phyloP scores from a whole-genome alignment of 2,113 vertebrate species.

The Amphiprion ocellaris region DNA sequence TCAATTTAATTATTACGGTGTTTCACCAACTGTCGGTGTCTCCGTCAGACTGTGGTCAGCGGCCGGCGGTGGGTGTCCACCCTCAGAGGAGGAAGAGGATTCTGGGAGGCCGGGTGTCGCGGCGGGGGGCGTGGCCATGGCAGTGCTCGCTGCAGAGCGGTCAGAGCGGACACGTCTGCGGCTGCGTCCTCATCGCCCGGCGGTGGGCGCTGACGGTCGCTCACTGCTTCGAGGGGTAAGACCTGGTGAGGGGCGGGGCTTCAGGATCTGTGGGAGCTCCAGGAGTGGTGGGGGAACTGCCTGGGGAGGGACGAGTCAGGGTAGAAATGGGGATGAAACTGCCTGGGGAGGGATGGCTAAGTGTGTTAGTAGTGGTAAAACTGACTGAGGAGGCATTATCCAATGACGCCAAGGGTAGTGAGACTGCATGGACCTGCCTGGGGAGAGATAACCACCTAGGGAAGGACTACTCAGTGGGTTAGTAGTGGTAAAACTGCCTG shows the following conservation, averaged over 20 bases:
- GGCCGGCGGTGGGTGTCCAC: not conserved
- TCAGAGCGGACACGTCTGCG: slow-evolving; percentile 93
- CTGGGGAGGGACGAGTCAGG: too few species aligned
- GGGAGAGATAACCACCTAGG: too few species aligned
- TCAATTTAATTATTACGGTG: too few species aligned
- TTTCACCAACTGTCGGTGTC: not conserved
- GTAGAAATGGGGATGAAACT: too few species aligned
- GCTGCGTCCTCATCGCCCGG: slow-evolving; percentile 92
- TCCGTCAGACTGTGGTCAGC: slow-evolving; percentile 40
- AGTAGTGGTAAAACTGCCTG: too few species aligned
- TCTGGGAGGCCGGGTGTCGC: slow-evolving; percentile 93
- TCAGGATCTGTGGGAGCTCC: not conserved
- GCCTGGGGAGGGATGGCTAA: too few species aligned
- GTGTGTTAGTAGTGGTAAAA: too few species aligned
- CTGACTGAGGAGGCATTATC: too few species aligned
- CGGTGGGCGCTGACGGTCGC: slow-evolving; percentile 95
- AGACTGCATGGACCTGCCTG: too few species aligned
- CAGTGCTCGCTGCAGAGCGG: slow-evolving; percentile 97
- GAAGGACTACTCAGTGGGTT: too few species aligned
- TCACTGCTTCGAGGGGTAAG: slow-evolving; percentile 98
- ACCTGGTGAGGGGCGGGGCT: not conserved
- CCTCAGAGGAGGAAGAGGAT: slow-evolving; percentile 92
- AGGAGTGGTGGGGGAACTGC: too few species aligned
- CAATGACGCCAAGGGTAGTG: too few species aligned
- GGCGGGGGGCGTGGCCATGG: slow-evolving; percentile 95